A percentile compares a stretch with the other conserved stretches of the same genome.
Conservation (phyloP, 2,113 vertebrate species). For the Drymodes brunneopygia region DNA sequence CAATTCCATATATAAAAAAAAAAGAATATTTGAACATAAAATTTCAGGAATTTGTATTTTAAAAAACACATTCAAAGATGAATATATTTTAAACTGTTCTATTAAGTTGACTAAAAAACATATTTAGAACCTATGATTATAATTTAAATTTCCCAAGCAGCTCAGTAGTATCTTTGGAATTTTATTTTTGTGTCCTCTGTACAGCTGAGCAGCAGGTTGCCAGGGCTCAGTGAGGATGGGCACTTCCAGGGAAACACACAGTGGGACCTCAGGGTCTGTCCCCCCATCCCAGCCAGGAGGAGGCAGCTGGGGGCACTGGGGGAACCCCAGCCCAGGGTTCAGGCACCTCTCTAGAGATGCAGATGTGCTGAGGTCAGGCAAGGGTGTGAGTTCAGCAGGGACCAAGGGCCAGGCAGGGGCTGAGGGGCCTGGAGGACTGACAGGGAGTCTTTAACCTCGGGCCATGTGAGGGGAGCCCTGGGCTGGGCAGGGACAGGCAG, state of each 20-base stretch:
- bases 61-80: neutral
- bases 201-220: neutral
- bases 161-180: neutral
- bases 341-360: neutral
- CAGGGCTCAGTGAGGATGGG: rapidly evolving
- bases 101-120: neutral
- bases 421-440: neutral
- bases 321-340: neutral
- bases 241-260: neutral
- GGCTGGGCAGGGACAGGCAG: neutral
- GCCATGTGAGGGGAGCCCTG: neutral
- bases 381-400: rapidly evolving
- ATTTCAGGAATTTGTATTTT: neutral
- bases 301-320: rapidly evolving
- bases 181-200: neutral
- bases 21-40: neutral
- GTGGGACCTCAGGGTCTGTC: rapidly evolving
- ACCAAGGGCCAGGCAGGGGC: rapidly evolving
- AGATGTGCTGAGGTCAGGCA: neutral
- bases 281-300: neutral
- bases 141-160: neutral
- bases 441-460: neutral
- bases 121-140: neutral
- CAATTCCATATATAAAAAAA: neutral
- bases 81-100: neutral